Conservation (phyloP, 2,797 vertebrate species). For the Notolepis coatsorum region DNA sequence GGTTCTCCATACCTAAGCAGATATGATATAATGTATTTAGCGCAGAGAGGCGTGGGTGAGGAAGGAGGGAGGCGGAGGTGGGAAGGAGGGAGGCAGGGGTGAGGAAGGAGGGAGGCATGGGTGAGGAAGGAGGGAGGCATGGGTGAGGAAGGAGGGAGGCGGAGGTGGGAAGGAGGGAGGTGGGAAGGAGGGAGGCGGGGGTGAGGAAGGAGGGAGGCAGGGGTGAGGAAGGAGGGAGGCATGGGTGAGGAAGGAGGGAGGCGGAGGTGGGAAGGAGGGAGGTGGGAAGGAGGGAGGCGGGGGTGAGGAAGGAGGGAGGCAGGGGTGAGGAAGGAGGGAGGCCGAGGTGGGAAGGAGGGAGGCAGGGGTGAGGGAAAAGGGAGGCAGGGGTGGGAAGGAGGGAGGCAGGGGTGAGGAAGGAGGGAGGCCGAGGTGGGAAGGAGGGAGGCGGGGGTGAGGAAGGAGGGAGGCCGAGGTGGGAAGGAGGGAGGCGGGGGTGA, state of each 20-base stretch:
- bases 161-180: slow-evolving; percentile 2
- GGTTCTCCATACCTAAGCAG: no score
- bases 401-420: slow-evolving; percentile 4
- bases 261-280: slow-evolving; percentile 6
- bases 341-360: background rate
- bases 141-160: slow-evolving; percentile 39
- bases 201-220: background rate
- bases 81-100: slow-evolving; percentile 5
- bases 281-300: no score
- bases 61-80: background rate
- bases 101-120: slow-evolving; percentile 8
- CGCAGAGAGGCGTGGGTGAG: background rate
- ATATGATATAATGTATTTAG: no score
- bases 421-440: slow-evolving; percentile 10
- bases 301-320: slow-evolving; percentile 4
- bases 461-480: slow-evolving; percentile 38
- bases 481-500: background rate
- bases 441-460: slow-evolving; percentile 6
- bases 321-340: background rate
- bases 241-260: background rate
- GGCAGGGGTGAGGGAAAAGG: background rate
- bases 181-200: background rate
- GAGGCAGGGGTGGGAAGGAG: slow-evolving; percentile 6
- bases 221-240: background rate
- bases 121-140: background rate